Conservation (phyloP, 2,797 vertebrate species). For the Hephaestus fuliginosus region DNA sequence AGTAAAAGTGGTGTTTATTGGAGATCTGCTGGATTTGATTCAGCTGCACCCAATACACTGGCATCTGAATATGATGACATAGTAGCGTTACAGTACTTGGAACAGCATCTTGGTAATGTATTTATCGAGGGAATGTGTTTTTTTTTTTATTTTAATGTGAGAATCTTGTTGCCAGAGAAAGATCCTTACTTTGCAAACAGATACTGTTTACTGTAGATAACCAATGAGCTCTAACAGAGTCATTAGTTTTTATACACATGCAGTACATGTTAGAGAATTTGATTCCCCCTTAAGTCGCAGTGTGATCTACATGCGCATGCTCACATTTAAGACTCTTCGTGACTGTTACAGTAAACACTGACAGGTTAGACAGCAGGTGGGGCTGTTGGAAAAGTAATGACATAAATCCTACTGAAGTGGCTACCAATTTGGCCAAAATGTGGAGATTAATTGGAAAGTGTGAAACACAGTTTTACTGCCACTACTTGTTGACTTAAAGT, state of each 20-base stretch:
- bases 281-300: neutral
- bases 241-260: neutral
- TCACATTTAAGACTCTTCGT: neutral
- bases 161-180: neutral
- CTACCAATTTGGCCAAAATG: neutral
- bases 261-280: neutral
- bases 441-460: no score
- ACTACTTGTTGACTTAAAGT: no score
- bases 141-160: neutral
- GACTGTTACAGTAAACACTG: neutral
- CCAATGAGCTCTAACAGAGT: neutral
- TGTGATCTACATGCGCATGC: neutral
- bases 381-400: slow-evolving; percentile 29
- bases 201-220: neutral
- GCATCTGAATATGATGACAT: no score
- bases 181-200: neutral
- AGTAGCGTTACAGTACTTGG: neutral
- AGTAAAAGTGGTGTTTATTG: neutral
- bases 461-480: no score
- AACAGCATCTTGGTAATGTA: neutral
- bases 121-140: neutral
- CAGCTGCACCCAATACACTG: neutral
- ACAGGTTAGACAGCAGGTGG: slow-evolving; percentile 24
- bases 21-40: neutral
- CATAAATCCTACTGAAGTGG: neutral